Base-by-base conservation (phyloP, 2,888 invertebrate species). In the Netelia fuscicornis region DNA sequence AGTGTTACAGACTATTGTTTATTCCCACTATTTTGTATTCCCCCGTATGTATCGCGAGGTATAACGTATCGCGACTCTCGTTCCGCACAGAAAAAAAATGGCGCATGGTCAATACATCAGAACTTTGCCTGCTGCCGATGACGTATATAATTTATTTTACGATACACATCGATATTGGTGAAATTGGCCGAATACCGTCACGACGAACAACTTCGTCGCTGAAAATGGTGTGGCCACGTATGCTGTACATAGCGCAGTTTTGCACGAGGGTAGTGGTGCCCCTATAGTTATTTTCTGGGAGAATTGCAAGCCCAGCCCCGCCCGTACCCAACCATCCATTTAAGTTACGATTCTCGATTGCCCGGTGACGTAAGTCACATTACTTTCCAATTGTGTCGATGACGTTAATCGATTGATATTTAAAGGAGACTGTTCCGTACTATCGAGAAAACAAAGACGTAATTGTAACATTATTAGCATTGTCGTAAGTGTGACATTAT, bases 111-210 rank as follows among this genome's bases (percentile, higher is more conserved):
- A 44, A 23, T 42, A 44, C 60, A 71, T 76, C 74, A 44, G 62
- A 48, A 54, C 52, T 74, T 78, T 80, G 58, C 74, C 62, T 71
- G 72, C 67, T 75, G 71, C 58, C 44, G 72, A 79, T 86, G 80
- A 84, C 77, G 70, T 83, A 77, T 64, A 44, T 84, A 60, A 85
- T 86, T 84, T 74, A 83, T 85, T 81, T 80, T 76, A 68, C 56
- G 72, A 74, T 77, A 68, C 58, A 62, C 67, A 37, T 72, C 75
- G 64, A 84, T 75, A 64, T 54, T 48, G 52, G 37, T 25, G 72
- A 48, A 62, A 48, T 17, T 23, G 54, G 70, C 25, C 70, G 62
- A 79, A 62, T 70, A 60, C 20, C 75, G 64, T 82, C 67, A 60
- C 67, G 20, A 30, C n/a, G 52, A 68, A 42, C 60, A 58, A 68